Base-by-base conservation (phyloP, 2,888 invertebrate genomes). In the Eilema caniola region DNA sequence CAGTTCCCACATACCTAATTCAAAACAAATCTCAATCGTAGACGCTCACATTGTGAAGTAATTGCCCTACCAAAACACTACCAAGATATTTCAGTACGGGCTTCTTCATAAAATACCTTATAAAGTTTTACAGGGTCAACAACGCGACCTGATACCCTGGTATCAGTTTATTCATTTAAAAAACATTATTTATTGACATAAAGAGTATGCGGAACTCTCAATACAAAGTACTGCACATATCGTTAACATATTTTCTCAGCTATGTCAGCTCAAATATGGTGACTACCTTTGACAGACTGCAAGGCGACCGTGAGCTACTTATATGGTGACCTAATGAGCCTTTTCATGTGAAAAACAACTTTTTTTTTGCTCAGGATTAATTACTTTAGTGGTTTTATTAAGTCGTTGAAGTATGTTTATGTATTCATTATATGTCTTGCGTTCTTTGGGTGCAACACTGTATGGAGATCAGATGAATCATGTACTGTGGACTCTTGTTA, bases 261-360 rank as follows among this genome's bases (percentile, higher is more conserved):
- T 83, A 86, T 88, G 78, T 81, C 75, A 56, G 69, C 28, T 66
- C 83, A 47, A 76, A 88, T 81, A 89, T 82, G 89, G 87, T 67
- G 68, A 75, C 74, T 76, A 75, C 86, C 84, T 80, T 82, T 83
- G 86, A 84, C 85, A 90, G 90, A 90, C 90, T 72, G 80, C 74
- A 72, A 63, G 90, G 86, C 90, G 89, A 63, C 77, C 80, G 59
- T 82, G 79, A 83, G 75, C 5, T 14, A 23, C 80, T 3, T 80
- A 76, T 84, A 86, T 56, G 87, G 87, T 70, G 60, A 63, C 66
- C 53, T 84, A 85, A 85, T 86, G 79, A 83, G 63, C 14, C 31
- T 66, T 75, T 76, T 77, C 79, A 74, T 75, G 66, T 78, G 83
- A 86, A 84, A 80, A 82, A 85, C 83, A 66, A 23, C 65, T 67